Base-by-base conservation (phyloP, 2,888 invertebrate species). In the Caenorhabditis angaria region DNA sequence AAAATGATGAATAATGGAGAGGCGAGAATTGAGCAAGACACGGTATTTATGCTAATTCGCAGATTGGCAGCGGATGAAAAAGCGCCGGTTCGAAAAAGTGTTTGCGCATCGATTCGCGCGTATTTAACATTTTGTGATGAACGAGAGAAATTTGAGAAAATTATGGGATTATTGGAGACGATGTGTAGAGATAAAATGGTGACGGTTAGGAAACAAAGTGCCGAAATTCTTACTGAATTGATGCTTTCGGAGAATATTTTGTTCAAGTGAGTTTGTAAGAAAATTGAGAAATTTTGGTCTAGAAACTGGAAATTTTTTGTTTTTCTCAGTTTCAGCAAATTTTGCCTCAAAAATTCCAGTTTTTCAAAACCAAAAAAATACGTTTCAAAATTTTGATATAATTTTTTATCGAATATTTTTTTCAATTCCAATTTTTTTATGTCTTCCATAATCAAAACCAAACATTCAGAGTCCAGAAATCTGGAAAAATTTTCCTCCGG, bases 1-100 rank as follows among this genome's bases (percentile, higher is more conserved):
- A 62, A 65, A 50, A 57, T 60, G 60, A 59, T 73, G 62, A 69
- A 73, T 35, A 58, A 59, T 18, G 69, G 69, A 27, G 65, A 60
- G 25, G 56, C 64, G 1, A 50, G 62, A 4, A 48, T 67, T 12
- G 73, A 73, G 18, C 55, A 65, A 22, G 69, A 73, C 29, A 51
- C 65, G 10, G 35, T 73, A 4, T 69, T 57, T 25, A 61, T 64
- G 65, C 2, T 73, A 0, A 27, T 69, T 28, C 61, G 69, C 1
- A 22, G 53, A 20, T 58, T 73, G 29, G 32, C 67, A 0, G 28
- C 59, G 1, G 73, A 73, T 56, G 68, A 68, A 0, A 73, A 60
- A 27, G 69, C 65, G 0, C 73, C 69, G 1, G 69, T 73, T n/a
- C 61, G 64, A 22, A 73, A 73, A 51, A 41, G 28, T 8, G 20